Conservation (phyloP, 30 jellyfish, hydroid and myxozoan species). For the Clytia hemisphaerica region DNA sequence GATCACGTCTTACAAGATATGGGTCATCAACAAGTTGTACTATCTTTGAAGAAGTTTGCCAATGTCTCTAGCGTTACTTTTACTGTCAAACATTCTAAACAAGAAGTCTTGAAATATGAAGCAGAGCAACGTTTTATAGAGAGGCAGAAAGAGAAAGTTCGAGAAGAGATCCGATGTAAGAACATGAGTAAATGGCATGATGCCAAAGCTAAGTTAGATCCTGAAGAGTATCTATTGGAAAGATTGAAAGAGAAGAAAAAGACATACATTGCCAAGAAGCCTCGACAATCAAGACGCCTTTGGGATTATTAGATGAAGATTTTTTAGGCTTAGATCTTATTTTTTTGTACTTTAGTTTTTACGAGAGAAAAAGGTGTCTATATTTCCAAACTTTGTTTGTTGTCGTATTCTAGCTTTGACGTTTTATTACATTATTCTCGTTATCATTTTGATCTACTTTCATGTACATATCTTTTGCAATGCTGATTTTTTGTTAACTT, state of each 20-base stretch:
- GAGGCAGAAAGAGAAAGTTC: slow-evolving; percentile 16
- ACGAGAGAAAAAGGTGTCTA: too few relatives aligned
- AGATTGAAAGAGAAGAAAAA: slow-evolving; percentile 10
- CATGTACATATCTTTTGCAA: too few relatives aligned
- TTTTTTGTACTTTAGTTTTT: too few relatives aligned
- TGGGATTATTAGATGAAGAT: too few relatives aligned
- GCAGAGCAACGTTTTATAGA: slow-evolving; percentile 7
- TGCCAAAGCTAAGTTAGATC: slow-evolving; percentile 22
- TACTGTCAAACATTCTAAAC: neutral
- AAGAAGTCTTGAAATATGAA: slow-evolving; percentile 2
- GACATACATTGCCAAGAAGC: neutral
- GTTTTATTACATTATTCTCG: too few relatives aligned
- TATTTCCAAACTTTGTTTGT: too few relatives aligned
- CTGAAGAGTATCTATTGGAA: slow-evolving; percentile 28
- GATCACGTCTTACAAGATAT: slow-evolving; percentile 18
- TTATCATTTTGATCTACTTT: too few relatives aligned
- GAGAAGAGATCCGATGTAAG: slow-evolving; percentile 20
- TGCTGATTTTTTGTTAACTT: too few relatives aligned
- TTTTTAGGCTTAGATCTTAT: too few relatives aligned
- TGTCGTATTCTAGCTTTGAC: too few relatives aligned
- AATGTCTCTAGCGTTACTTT: neutral
- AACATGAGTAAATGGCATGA: slow-evolving; percentile 23
- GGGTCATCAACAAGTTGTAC: slow-evolving; percentile 13
- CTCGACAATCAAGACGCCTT: slow-evolving; percentile 5
- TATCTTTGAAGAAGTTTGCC: neutral